phyloP scores from a whole-genome alignment of 2,797 vertebrate species.

The Salarias fasciatus region DNA sequence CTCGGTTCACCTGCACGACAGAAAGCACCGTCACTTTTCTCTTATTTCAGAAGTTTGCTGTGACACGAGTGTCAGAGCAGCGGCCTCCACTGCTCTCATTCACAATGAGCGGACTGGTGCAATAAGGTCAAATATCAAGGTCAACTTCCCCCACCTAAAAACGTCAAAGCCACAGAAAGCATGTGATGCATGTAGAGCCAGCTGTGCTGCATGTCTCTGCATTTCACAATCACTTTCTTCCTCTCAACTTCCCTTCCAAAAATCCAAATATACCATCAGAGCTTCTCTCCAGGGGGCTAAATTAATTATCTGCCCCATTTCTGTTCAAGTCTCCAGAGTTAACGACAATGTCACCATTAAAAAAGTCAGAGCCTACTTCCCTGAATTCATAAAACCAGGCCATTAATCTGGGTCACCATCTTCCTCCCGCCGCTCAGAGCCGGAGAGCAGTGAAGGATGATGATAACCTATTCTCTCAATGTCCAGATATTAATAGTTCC shows the following conservation, averaged over 20 bases:
- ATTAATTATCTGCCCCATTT: constrained; percentile 85
- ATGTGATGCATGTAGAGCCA: background rate
- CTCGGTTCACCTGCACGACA: constrained; percentile 86
- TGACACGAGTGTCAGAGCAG: too few relatives aligned
- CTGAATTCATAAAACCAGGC: constrained; percentile 76
- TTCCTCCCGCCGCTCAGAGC: constrained; percentile 30
- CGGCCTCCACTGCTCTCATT: too few relatives aligned
- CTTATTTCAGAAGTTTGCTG: too few relatives aligned
- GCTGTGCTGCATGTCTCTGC: background rate
- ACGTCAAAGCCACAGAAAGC: background rate
- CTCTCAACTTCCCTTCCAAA: constrained; percentile 22
- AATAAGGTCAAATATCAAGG: background rate
- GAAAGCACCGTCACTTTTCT: too few relatives aligned
- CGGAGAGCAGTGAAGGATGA: constrained; percentile 30
- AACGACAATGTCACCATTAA: constrained; percentile 69
- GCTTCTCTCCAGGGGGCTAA: constrained; percentile 59
- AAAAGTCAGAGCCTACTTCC: constrained; percentile 76
- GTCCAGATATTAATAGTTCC: constrained; percentile 26
- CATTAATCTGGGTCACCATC: constrained; percentile 78
- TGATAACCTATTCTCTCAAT: constrained; percentile 37
- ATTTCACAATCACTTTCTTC: constrained; percentile 17
- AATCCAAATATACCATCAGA: constrained; percentile 64
- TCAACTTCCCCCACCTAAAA: background rate
- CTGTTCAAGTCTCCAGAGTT: constrained; percentile 70
- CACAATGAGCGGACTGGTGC: too few relatives aligned